Evolutionary conservation across 2,888 invertebrate genomes (phyloP).

Genomic region (Gryllus longicercus): DNA sequence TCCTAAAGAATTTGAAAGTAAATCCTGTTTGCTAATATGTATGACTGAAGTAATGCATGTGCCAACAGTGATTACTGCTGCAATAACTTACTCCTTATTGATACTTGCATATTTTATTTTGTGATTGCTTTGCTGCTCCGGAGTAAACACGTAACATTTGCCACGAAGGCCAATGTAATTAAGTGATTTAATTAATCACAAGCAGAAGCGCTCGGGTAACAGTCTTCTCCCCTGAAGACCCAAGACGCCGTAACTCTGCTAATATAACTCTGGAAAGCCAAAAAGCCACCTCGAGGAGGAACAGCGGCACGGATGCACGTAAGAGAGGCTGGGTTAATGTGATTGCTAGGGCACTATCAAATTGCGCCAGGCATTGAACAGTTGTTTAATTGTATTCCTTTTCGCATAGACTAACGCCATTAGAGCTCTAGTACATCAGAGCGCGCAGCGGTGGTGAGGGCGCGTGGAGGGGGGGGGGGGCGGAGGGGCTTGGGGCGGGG

Average conservation of each 20-base stretch:
- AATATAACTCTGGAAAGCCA: background rate
- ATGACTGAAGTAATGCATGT: no score
- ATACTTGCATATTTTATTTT: no score
- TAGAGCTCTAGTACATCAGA: background rate
- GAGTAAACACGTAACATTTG: background rate
- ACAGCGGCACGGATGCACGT: background rate
- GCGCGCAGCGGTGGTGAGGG: background rate
- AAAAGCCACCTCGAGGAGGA: background rate
- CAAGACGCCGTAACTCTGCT: conserved; percentile 6
- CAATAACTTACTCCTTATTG: no score
- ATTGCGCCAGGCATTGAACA: conserved; percentile 5
- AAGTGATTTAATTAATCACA: conserved; percentile 9
- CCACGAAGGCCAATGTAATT: conserved; percentile 17
- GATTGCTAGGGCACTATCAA: conserved; percentile 6
- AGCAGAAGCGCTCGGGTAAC: background rate
- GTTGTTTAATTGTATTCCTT: conserved; percentile 17
- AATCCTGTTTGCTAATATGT: no score
- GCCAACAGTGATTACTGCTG: no score
- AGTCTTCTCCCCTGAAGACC: conserved; percentile 2
- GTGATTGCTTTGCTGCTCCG: background rate
- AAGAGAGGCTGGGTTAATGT: background rate
- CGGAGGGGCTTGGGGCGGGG: background rate
- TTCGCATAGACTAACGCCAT: conserved; percentile 7
- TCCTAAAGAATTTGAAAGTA: no score
- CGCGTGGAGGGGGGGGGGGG: background rate